Conservation (phyloP, 2,888 invertebrate species). For the Drosophila buzzatii region DNA sequence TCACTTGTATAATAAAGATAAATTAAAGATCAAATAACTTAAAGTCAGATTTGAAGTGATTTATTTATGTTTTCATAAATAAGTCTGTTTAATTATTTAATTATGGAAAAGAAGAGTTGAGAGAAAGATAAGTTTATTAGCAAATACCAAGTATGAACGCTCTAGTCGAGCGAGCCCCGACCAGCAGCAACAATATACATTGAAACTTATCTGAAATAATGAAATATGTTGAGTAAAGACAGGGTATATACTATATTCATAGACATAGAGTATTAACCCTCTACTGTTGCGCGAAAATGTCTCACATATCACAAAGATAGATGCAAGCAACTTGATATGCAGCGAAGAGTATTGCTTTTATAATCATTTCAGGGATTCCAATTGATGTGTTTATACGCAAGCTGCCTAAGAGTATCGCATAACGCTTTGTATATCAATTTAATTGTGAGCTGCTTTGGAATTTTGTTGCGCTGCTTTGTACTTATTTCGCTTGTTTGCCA, state of each 20-base stretch:
- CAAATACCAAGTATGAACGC: too few species aligned
- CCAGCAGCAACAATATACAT: too few species aligned
- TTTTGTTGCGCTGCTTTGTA: background rate
- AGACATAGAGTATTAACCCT: background rate
- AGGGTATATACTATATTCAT: too few species aligned
- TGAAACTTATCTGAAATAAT: background rate
- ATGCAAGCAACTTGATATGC: background rate
- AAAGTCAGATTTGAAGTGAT: background rate
- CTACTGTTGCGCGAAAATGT: background rate
- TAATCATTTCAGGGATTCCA: background rate
- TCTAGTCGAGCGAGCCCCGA: too few species aligned
- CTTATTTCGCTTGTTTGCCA: conserved; percentile 32
- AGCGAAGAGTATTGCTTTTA: background rate
- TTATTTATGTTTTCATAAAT: background rate
- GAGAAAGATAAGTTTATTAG: too few species aligned
- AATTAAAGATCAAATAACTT: background rate
- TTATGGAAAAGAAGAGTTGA: background rate
- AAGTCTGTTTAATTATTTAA: background rate
- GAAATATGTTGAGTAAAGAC: too few species aligned
- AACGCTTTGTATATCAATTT: background rate
- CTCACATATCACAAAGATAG: background rate
- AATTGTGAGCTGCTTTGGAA: conserved; percentile 1
- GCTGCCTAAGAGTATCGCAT: background rate
- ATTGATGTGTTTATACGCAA: background rate
- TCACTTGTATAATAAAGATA: background rate